A percentile compares a stretch with the other conserved stretches of the same genome.
Evolutionary conservation across 2,888 invertebrate genomes (phyloP).

Genomic region (Eristalis arbustorum): DNA sequence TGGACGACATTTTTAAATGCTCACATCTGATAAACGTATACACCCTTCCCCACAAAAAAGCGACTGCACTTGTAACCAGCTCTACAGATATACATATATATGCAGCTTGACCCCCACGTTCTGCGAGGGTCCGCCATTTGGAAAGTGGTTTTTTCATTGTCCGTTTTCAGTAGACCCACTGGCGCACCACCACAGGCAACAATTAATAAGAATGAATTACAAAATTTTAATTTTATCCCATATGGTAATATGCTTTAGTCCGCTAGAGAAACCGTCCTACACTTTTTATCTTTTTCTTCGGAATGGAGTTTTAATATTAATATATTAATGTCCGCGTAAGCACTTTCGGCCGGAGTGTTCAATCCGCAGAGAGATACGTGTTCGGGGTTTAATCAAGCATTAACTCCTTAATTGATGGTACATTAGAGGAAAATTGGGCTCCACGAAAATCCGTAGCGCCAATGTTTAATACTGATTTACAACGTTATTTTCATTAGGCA

Average conservation of each 20-base stretch:
- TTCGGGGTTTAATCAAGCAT: slow-evolving; percentile 42
- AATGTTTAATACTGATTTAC: background rate
- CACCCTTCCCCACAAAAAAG: background rate
- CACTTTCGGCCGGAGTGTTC: slow-evolving; percentile 1
- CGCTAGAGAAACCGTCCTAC: background rate
- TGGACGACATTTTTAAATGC: background rate
- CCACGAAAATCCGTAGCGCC: background rate
- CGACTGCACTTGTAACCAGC: slow-evolving; percentile 34
- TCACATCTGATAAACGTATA: slow-evolving; percentile 5
- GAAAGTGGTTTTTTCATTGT: slow-evolving; percentile 1
- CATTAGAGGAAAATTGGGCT: slow-evolving; percentile 4
- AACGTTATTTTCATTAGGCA: slow-evolving; percentile 15
- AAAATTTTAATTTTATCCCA: slow-evolving; percentile 49
- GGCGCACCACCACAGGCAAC: slow-evolving; percentile 15
- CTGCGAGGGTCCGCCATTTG: background rate
- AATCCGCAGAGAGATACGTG: slow-evolving; percentile 24
- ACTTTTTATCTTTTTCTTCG: slow-evolving; percentile 20
- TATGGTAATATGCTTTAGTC: slow-evolving; percentile 37
- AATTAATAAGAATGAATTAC: slow-evolving; percentile 63
- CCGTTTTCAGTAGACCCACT: background rate
- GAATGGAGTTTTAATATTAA: slow-evolving; percentile 44
- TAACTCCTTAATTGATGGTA: slow-evolving; percentile 41
- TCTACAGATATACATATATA: slow-evolving; percentile 1
- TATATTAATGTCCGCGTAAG: slow-evolving; percentile 41
- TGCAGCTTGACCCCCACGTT: slow-evolving; percentile 14